Conservation (phyloP, 1,140 invertebrate genomes). For the Centruroides vittatus region DNA sequence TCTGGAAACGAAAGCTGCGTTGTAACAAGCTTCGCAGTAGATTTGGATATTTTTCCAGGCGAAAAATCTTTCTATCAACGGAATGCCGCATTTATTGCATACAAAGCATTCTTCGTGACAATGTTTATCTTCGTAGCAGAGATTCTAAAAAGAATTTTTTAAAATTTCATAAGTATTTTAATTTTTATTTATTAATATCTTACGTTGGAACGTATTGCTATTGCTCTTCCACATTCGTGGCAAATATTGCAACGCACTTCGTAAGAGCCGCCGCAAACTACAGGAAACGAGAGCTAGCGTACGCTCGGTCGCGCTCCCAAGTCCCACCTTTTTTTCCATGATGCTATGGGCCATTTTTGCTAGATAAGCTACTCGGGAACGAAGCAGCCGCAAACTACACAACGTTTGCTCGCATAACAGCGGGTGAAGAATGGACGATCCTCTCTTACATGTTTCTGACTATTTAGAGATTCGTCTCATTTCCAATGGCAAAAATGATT, state of each 20-base stretch:
- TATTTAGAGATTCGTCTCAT: conserved; percentile 93
- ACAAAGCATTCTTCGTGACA: conserved; percentile 99
- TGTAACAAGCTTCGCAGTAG: conserved; percentile 98
- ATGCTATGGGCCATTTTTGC: too few species aligned
- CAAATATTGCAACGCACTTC: conserved; percentile 95
- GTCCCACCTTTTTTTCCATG: too few species aligned
- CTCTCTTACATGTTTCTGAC: conserved; percentile 93
- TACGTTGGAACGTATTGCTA: conserved; percentile 99
- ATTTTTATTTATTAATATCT: conserved; percentile 11
- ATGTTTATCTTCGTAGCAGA: conserved; percentile 99
- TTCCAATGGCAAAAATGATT: conserved; percentile 98
- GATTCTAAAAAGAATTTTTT: conserved; percentile 52
- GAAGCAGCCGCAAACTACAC: too few species aligned
- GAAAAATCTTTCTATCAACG: conserved; percentile 93
- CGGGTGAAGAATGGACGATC: conserved; percentile 99
- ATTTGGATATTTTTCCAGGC: conserved; percentile 88
- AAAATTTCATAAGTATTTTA: too few species aligned
- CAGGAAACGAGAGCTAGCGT: too few species aligned
- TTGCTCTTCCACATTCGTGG: conserved; percentile 94
- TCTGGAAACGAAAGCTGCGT: conserved; percentile 92
- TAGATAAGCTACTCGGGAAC: too few species aligned
- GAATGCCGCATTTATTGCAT: conserved; percentile 92
- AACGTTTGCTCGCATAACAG: too few species aligned
- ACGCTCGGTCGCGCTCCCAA: too few species aligned
- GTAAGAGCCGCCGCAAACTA: too few species aligned